These are phyloP conservation scores for Mythimna vitellina DNA, from an alignment of 2,888 invertebrate genomes.

Conservation along the genomic window DNA sequence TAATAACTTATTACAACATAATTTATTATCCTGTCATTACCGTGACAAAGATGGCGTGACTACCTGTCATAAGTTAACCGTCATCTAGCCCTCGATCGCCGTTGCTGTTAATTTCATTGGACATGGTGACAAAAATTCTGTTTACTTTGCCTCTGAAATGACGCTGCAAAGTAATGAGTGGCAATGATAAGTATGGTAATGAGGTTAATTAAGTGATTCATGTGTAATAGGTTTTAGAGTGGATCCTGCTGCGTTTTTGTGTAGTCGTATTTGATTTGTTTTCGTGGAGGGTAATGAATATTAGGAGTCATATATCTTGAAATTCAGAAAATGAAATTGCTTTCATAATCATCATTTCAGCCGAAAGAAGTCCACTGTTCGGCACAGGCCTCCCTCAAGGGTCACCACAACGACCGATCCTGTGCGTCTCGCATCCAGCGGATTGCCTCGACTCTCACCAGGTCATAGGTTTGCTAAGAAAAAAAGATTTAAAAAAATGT, in stretches of 20 bases:
- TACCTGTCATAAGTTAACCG: slow-evolving; percentile 84
- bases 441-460: too few species aligned
- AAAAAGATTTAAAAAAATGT: too few species aligned
- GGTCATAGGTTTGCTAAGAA: too few species aligned
- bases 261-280: slow-evolving; percentile 48
- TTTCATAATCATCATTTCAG: too few species aligned
- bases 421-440: too few species aligned
- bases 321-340: too few species aligned
- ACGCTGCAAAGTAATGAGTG: slow-evolving; percentile 75
- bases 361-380: too few species aligned
- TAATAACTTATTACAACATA: slow-evolving; percentile 89
- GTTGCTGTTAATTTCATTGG: slow-evolving; percentile 87
- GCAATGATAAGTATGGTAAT: slow-evolving; percentile 83
- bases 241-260: slow-evolving; percentile 78
- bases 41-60: slow-evolving; percentile 86
- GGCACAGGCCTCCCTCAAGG: too few species aligned
- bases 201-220: slow-evolving; percentile 80
- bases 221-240: slow-evolving; percentile 79
- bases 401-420: too few species aligned
- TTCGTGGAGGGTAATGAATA: too few species aligned
- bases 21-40: slow-evolving; percentile 90
- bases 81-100: slow-evolving; percentile 74
- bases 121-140: slow-evolving; percentile 90
- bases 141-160: slow-evolving; percentile 84
- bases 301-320: too few species aligned